These are phyloP conservation scores for Pelodytes ibericus DNA, from an alignment of 2,797 vertebrate genomes.

Conservation along the genomic window DNA sequence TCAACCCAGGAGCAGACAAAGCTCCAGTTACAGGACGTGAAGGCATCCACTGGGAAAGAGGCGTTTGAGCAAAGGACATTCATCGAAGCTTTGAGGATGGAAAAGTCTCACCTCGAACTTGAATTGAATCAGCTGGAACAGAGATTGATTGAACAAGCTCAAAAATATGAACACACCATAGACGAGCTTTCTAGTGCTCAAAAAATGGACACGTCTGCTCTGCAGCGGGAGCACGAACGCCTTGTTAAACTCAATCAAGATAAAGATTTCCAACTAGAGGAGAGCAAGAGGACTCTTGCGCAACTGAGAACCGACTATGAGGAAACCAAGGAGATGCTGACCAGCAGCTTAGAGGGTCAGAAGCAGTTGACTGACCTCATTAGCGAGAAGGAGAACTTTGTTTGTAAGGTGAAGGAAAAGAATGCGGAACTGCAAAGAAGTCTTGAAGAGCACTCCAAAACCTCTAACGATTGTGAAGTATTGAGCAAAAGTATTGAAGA, in stretches of 20 bases:
- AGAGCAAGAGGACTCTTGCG: conserved; percentile 79
- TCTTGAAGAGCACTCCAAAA: conserved; percentile 69
- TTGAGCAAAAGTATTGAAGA: conserved; percentile 84
- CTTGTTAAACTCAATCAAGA: conserved; percentile 83
- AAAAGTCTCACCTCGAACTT: conserved; percentile 80
- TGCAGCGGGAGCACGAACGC: conserved; percentile 83
- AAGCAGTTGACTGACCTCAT: conserved; percentile 87
- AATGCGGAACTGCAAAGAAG: conserved; percentile 75
- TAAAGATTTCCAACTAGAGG: conserved; percentile 83
- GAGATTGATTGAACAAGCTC: conserved; percentile 75
- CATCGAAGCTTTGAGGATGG: conserved; percentile 83
- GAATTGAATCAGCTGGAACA: conserved; percentile 78
- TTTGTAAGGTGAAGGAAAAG: conserved; percentile 80
- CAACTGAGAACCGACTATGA: conserved; percentile 80
- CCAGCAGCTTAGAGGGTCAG: conserved; percentile 86
- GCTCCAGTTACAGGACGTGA: conserved; percentile 75
- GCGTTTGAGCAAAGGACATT: conserved; percentile 81
- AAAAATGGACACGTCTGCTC: conserved; percentile 77
- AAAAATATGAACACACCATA: conserved; percentile 82
- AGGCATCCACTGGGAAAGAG: conserved; percentile 70
- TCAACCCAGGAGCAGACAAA: conserved; percentile 70
- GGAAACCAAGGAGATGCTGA: conserved; percentile 87
- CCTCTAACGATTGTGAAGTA: conserved; percentile 70
- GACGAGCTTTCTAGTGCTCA: conserved; percentile 77
- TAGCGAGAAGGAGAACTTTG: conserved; percentile 86